phyloP scores from a whole-genome alignment of 2,113 vertebrate genomes.

The Bufo gargarizans region DNA sequence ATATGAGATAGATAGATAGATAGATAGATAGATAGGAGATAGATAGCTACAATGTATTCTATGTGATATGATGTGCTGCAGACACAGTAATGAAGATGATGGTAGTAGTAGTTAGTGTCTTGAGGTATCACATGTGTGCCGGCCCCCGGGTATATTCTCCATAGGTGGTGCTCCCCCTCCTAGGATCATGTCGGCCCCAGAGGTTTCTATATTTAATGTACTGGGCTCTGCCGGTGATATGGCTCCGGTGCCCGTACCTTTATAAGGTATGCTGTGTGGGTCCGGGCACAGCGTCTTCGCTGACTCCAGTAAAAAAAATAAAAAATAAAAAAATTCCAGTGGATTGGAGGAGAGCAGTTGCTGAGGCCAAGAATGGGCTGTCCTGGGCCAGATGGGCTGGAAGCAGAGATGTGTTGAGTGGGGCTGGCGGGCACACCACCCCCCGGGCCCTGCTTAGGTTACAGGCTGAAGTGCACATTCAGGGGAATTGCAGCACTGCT shows the following conservation, averaged over 20 bases:
- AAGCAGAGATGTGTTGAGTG: background rate
- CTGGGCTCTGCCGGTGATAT: no score
- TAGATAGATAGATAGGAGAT: background rate
- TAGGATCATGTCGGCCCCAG: background rate
- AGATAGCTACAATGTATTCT: background rate
- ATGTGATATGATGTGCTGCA: background rate
- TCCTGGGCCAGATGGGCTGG: slow-evolving; percentile 22
- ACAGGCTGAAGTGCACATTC: slow-evolving; percentile 42
- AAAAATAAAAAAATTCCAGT: background rate
- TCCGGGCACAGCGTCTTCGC: background rate
- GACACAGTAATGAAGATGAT: background rate
- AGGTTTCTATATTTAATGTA: background rate
- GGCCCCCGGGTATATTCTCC: background rate
- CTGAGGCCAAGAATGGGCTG: slow-evolving; percentile 20
- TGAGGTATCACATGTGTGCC: no score
- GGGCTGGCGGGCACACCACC: background rate
- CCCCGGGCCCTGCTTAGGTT: slow-evolving; percentile 29
- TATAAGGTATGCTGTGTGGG: slow-evolving; percentile 41
- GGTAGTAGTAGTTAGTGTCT: background rate
- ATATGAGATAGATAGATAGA: background rate
- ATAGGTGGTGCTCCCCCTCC: background rate
- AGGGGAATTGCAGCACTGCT: slow-evolving; percentile 25
- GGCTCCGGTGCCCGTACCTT: slow-evolving; percentile 24
- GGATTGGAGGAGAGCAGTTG: background rate
- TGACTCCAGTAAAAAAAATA: slow-evolving; percentile 37